Base-by-base conservation (phyloP, 2,888 invertebrate genomes). In the Drosophila glabriapex region DNA sequence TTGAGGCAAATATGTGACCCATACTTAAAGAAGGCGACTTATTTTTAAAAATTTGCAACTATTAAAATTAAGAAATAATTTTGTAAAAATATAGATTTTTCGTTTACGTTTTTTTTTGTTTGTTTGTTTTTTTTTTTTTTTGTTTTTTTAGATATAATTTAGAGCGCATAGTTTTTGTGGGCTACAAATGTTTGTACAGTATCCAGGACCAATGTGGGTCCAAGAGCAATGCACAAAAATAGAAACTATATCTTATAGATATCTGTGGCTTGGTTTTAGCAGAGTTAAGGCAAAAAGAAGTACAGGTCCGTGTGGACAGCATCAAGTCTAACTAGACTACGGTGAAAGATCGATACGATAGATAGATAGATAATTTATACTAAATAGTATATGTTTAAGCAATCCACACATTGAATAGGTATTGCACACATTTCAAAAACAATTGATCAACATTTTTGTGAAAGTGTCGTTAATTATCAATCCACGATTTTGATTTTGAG, bases 51-150 rank as follows among this genome's bases (percentile, higher is more conserved):
- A 89, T 80, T 80, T 87, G 53, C 68, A 89, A 86, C 83, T 89
- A 88, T 85, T 87, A 78, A 89, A 82, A 78, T 78, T 87, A 89
- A 59, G 58, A 82, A 80, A 74, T 86, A 82, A 78, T 78, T 76
- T 79, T 78, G 60, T 65, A 69, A 66, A 75, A 71, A 62, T 63
- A 78, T 31, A 61, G 49, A 54, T 64, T 59, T 61, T 65, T 35
- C 22, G 2, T 43, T 41, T 12, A 5, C 22, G 3, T 43, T 43
- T 43, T 12, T 22, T 43, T n/a, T n/a, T n/a, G n/a, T n/a, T n/a
- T n/a, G n/a, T n/a, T n/a, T n/a, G n/a, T n/a, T n/a, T 43, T 43
- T 1, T 3, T 14, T 7, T 5, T 16, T 14, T 22, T 1, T 22
- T 7, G 14, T 65, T 71, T 66, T 53, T 61, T 12, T 68, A 68